Conservation (phyloP, 2,113 vertebrate genomes). For the Oncorhynchus tshawytscha region DNA sequence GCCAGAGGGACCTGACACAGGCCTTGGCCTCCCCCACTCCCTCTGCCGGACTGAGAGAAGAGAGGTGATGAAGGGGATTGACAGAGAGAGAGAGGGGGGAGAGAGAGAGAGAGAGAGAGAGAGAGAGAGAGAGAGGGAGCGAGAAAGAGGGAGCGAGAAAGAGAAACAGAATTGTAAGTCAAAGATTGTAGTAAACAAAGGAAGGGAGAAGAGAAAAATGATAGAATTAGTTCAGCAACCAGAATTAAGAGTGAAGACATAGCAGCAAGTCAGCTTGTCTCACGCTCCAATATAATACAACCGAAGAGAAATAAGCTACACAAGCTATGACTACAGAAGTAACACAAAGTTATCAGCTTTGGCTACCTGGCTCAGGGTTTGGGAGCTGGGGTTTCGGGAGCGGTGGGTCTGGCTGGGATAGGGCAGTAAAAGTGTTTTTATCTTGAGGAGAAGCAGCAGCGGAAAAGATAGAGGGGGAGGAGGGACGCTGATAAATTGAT, state of each 20-base stretch:
- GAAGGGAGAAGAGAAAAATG: not conserved
- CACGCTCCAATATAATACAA: too few relatives aligned
- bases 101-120: too few relatives aligned
- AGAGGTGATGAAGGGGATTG: not conserved
- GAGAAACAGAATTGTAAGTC: not conserved
- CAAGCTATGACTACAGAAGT: too few relatives aligned
- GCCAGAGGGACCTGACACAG: not conserved
- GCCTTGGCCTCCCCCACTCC: too few relatives aligned
- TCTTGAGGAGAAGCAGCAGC: constrained; percentile 28
- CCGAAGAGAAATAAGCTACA: too few relatives aligned
- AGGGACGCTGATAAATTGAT: constrained; percentile 49
- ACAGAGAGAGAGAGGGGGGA: too few relatives aligned
- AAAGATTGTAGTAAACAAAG: not conserved
- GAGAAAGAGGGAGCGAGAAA: too few relatives aligned
- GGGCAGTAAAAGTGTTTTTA: not conserved
- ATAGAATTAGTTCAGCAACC: not conserved
- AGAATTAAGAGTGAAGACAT: not conserved
- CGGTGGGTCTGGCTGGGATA: not conserved
- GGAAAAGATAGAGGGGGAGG: constrained; percentile 62
- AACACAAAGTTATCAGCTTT: too few relatives aligned
- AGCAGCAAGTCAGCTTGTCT: not conserved
- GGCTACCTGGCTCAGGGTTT: too few relatives aligned
- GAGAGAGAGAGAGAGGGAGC: too few relatives aligned
- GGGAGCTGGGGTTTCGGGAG: constrained; percentile 24
- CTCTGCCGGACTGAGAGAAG: not conserved